Evolutionary conservation across 2,113 vertebrate species (phyloP).

Genomic region (Thymallus thymallus): DNA sequence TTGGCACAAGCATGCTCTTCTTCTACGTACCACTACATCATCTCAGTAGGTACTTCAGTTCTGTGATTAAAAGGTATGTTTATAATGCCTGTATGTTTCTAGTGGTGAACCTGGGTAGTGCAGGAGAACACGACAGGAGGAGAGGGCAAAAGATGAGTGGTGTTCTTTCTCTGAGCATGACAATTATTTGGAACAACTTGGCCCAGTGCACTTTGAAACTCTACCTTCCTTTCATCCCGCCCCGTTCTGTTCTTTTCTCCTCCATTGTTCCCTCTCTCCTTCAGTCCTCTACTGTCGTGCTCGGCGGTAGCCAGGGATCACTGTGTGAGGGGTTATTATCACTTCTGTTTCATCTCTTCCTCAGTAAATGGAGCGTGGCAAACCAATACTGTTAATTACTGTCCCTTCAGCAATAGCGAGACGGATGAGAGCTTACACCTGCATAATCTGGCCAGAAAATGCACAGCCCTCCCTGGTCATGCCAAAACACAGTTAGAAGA

Average conservation of each 20-base stretch:
- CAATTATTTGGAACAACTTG: too few relatives aligned
- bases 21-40: too few relatives aligned
- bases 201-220: too few relatives aligned
- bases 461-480: background rate
- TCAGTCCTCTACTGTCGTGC: constrained; percentile 4
- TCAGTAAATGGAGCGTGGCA: constrained; percentile 36
- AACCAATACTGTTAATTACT: constrained; percentile 42
- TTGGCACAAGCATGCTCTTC: too few relatives aligned
- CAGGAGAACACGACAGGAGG: too few relatives aligned
- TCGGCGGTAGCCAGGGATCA: constrained; percentile 1
- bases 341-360: constrained; percentile 9
- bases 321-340: background rate
- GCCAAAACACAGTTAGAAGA: background rate
- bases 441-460: background rate
- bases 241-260: constrained; percentile 1
- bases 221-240: too few relatives aligned
- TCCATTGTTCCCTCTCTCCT: background rate
- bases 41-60: too few relatives aligned
- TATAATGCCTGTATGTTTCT: too few relatives aligned
- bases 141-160: too few relatives aligned
- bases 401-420: constrained; percentile 25
- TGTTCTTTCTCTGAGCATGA: too few relatives aligned
- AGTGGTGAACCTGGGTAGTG: too few relatives aligned
- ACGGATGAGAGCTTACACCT: background rate
- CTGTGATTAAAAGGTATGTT: too few relatives aligned